These are phyloP conservation scores for Myripristis jacobus DNA, from an alignment of 2,797 vertebrate species.

Conservation along the genomic window DNA sequence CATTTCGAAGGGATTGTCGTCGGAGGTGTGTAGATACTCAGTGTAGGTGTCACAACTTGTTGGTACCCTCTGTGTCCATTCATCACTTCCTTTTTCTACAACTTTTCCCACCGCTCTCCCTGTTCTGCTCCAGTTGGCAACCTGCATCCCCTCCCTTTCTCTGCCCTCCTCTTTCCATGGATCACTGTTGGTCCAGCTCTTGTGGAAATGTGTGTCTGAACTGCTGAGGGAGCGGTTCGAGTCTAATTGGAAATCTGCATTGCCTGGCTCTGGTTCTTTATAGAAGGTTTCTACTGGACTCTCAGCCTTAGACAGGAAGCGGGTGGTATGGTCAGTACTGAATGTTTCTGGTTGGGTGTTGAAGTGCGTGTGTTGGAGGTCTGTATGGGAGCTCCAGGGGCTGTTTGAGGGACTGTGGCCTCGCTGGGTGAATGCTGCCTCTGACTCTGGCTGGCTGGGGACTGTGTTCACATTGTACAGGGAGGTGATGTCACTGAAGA, in stretches of 20 bases:
- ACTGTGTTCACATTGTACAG: conserved; percentile 74
- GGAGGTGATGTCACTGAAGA: conserved; percentile 88
- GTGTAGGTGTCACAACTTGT: background rate
- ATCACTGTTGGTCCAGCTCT: conserved; percentile 29
- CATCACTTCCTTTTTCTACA: conserved; percentile 36
- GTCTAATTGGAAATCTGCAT: conserved; percentile 38
- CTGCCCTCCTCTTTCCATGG: conserved; percentile 38
- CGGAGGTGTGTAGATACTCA: background rate
- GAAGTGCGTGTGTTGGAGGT: background rate
- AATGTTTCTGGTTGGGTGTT: conserved; percentile 22
- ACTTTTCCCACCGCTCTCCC: conserved; percentile 50
- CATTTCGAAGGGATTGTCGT: conserved; percentile 32
- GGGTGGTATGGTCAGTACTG: background rate
- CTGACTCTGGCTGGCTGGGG: conserved; percentile 47
- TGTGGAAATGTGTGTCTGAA: conserved; percentile 24
- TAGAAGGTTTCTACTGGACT: conserved; percentile 13
- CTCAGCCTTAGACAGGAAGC: conserved; percentile 38
- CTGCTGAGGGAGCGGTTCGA: conserved; percentile 28
- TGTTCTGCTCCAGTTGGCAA: conserved; percentile 35
- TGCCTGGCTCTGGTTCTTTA: conserved; percentile 5
- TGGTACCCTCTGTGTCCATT: conserved; percentile 24
- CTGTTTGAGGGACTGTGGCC: conserved; percentile 2
- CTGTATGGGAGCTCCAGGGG: conserved; percentile 13
- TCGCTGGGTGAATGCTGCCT: conserved; percentile 34
- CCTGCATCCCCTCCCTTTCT: conserved; percentile 23